These are phyloP conservation scores for Drosophila sproati DNA, from an alignment of 1,140 invertebrate genomes.

Conservation along the genomic window DNA sequence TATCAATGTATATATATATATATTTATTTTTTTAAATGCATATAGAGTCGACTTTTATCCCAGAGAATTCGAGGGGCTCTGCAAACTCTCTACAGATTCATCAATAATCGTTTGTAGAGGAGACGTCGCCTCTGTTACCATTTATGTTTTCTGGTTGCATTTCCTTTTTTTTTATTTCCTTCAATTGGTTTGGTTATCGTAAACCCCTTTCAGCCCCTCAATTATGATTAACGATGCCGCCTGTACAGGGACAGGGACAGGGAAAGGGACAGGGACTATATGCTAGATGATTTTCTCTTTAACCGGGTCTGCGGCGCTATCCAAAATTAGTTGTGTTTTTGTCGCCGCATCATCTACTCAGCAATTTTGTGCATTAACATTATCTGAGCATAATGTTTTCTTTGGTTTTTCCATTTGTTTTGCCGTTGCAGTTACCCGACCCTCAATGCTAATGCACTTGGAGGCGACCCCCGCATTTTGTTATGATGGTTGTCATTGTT, in stretches of 20 bases:
- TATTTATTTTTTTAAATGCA: slow-evolving; percentile 23
- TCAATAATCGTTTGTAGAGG: slow-evolving; percentile 38
- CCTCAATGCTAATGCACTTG: slow-evolving; percentile 42
- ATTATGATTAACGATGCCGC: slow-evolving; percentile 74
- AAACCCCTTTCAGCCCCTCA: slow-evolving; percentile 60
- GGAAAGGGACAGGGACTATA: too few species aligned
- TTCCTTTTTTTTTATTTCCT: slow-evolving; percentile 18
- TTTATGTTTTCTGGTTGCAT: slow-evolving; percentile 17
- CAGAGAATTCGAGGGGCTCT: not conserved
- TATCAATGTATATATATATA: slow-evolving; percentile 13
- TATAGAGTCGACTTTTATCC: slow-evolving; percentile 22
- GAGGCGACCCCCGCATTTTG: slow-evolving; percentile 51
- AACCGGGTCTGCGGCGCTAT: slow-evolving; percentile 28
- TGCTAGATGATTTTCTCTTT: not conserved
- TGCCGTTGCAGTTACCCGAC: slow-evolving; percentile 18
- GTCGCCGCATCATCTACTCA: slow-evolving; percentile 55
- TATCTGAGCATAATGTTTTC: slow-evolving; percentile 33
- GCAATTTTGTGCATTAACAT: slow-evolving; percentile 61
- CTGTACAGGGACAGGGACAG: not conserved
- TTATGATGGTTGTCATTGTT: slow-evolving; percentile 14
- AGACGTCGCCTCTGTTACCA: slow-evolving; percentile 6
- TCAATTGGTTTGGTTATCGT: slow-evolving; percentile 49
- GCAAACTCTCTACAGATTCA: slow-evolving; percentile 12
- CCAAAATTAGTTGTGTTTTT: slow-evolving; percentile 66
- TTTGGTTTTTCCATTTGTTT: slow-evolving; percentile 7